phyloP scores from a whole-genome alignment of 2,113 vertebrate species.

The Varanus salvator region DNA sequence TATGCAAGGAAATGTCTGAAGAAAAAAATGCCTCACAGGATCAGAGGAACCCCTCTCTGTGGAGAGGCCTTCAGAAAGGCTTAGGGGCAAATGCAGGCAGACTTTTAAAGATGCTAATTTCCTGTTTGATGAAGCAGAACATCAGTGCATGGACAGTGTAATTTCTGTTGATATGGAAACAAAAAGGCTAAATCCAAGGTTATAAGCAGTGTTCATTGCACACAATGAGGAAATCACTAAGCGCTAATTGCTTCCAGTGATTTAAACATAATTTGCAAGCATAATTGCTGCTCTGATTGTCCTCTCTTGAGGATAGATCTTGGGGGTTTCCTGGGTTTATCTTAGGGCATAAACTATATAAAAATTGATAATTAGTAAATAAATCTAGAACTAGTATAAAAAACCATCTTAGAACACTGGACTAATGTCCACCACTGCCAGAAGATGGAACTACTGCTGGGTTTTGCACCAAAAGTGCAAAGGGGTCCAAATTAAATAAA shows the following conservation, averaged over 20 bases:
- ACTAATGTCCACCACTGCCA: not conserved
- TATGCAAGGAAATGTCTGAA: not conserved
- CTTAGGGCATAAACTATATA: not conserved
- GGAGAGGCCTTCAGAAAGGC: not conserved
- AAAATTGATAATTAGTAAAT: not conserved
- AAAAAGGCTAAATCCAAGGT: slow-evolving; percentile 18
- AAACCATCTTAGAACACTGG: not conserved
- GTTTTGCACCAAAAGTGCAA: not conserved
- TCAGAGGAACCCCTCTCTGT: not conserved
- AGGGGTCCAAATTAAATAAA: not conserved
- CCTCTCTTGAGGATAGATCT: not conserved
- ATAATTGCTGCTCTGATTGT: slow-evolving; percentile 6
- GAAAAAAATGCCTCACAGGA: not conserved
- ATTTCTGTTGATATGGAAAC: slow-evolving; percentile 38
- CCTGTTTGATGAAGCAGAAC: slow-evolving; percentile 25
- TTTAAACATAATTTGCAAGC: slow-evolving; percentile 28
- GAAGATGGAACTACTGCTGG: not conserved
- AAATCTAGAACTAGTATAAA: not conserved
- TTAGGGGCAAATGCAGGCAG: not conserved
- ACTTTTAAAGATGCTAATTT: slow-evolving; percentile 19
- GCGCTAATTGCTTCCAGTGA: slow-evolving; percentile 23
- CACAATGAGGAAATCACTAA: slow-evolving; percentile 25
- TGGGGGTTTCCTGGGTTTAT: not conserved
- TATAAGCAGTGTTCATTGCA: slow-evolving; percentile 13
- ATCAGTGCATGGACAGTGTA: slow-evolving; percentile 21